These are phyloP conservation scores for Cheirogaleus medius DNA, from an alignment of 2,113 vertebrate species.

Conservation along the genomic window DNA sequence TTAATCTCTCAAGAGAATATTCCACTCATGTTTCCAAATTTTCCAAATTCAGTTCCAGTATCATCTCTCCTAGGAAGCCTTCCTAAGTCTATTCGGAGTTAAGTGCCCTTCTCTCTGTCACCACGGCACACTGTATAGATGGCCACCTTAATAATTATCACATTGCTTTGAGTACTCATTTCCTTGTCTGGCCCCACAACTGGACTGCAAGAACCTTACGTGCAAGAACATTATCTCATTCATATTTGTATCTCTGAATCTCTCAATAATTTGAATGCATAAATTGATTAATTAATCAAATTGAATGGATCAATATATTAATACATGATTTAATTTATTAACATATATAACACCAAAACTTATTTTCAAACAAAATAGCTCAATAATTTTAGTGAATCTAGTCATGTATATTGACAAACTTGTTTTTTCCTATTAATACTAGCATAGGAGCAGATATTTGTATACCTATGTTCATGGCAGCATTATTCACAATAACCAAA, in stretches of 20 bases:
- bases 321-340: neutral
- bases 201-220: neutral
- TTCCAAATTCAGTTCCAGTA: neutral
- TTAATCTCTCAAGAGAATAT: neutral
- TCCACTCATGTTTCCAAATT: neutral
- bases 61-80: neutral
- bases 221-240: neutral
- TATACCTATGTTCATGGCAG: neutral
- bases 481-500: neutral
- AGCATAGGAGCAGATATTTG: neutral
- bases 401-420: neutral
- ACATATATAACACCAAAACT: neutral
- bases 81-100: neutral
- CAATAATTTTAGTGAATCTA: neutral
- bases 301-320: neutral
- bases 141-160: neutral
- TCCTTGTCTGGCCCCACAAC: neutral
- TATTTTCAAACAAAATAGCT: neutral
- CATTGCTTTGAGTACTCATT: neutral
- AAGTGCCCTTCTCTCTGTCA: neutral
- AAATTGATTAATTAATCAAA: neutral
- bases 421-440: neutral
- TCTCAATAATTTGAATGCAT: neutral
- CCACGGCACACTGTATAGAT: rapidly evolving
- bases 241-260: neutral